Base-by-base conservation (phyloP, 2,797 vertebrate species). In the Neosilurus mollespiculum region DNA sequence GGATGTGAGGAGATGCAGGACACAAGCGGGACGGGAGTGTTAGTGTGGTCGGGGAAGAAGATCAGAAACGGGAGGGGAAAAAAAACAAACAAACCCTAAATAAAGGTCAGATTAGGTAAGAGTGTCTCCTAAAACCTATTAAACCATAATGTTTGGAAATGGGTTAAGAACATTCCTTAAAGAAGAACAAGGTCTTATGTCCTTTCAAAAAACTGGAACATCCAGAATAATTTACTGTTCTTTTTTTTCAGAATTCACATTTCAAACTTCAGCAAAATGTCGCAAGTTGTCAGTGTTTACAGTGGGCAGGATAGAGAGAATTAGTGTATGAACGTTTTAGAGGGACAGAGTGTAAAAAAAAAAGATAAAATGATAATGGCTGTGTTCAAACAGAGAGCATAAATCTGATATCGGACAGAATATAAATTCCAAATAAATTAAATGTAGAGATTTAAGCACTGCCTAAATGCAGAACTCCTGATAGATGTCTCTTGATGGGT, bases 1-100 rank as follows among this genome's bases (percentile, higher is more conserved):
- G 92, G 87, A 90, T 90, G 91, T 85, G 81, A 84, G 37, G 64
- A 49, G 78, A 81, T 85, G 82, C 81, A 71, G 70, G 54, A 84
- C 58, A 83, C 84, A 80, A 43, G 80, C 64, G 80, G 83, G 22
- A 72, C 78, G 81, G 82, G 73, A 85, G 78, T 69, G 80, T 86
- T 79, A 72, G 81, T 84, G 87, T 82, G 86, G 72, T 30, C 16
- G 49, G 80, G 81, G 79, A 69, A 56, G 64, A 85, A 64, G 83
- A 84, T 88, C 80, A 75, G 86, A 82, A 84, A 83, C 75, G 22
- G 89, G 79, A 43, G 4, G 43, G 8, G 43, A 3, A 43, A 87
- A 24, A 77, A 85, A 84, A 53, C 66, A 71, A 76, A 24, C 62
- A 77, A 67, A 76, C 77, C 79, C 84, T 81, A 80, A n/a, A 61